Evolutionary conservation across 2,797 vertebrate genomes (phyloP).

Genomic region (Meda fulgida): DNA sequence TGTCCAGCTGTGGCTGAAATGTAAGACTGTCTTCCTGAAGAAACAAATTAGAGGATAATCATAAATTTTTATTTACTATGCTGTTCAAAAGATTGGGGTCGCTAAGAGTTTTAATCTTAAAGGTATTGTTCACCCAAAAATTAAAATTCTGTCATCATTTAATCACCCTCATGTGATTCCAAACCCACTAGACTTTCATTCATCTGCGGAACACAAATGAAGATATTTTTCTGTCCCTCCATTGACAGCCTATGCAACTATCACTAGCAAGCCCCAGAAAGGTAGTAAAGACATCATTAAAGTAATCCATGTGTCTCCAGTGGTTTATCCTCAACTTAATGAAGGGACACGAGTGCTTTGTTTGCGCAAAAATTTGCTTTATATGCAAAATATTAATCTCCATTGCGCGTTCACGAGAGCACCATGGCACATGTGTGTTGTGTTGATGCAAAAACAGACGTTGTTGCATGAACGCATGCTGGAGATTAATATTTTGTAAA

Average conservation of each 20-base stretch:
- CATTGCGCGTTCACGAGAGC: too few species aligned
- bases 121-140: not conserved
- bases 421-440: too few species aligned
- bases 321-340: too few species aligned
- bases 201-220: not conserved
- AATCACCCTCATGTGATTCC: not conserved
- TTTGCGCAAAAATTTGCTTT: too few species aligned
- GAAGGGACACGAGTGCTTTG: too few species aligned
- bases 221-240: not conserved
- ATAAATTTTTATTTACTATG: not conserved
- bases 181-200: not conserved
- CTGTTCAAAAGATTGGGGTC: not conserved
- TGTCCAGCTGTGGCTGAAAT: conserved; percentile 78
- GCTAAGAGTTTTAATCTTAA: not conserved
- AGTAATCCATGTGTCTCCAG: not conserved
- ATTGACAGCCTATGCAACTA: not conserved
- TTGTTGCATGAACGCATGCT: too few species aligned
- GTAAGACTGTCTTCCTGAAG: conserved; percentile 84
- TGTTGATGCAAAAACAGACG: too few species aligned
- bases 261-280: not conserved
- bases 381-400: too few species aligned
- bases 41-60: not conserved
- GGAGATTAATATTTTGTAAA: not conserved
- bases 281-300: not conserved
- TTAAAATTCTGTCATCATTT: not conserved